phyloP scores from a whole-genome alignment of 1,140 invertebrate genomes.

The Pectinophora gossypiella region DNA sequence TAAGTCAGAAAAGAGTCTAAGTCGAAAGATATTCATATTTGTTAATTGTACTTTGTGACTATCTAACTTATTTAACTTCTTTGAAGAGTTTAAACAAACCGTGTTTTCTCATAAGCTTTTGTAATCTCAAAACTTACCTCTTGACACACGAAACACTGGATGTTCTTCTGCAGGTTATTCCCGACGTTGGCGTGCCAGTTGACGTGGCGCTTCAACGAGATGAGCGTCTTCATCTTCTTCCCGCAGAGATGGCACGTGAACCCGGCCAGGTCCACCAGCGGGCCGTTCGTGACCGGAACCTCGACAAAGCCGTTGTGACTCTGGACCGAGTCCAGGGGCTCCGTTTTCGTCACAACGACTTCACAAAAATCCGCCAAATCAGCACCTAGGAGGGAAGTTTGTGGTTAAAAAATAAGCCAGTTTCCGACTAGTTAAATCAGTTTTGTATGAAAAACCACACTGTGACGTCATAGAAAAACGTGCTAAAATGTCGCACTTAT shows the following conservation, averaged over 20 bases:
- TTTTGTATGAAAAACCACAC: too few relatives aligned
- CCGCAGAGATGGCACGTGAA: slow-evolving; percentile 48
- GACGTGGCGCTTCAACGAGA: slow-evolving; percentile 23
- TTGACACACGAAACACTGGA: slow-evolving; percentile 24
- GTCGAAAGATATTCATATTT: too few relatives aligned
- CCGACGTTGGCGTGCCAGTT: slow-evolving; percentile 22
- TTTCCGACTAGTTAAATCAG: too few relatives aligned
- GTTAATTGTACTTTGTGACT: too few relatives aligned
- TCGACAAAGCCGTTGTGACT: slow-evolving; percentile 61
- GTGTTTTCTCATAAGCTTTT: too few relatives aligned
- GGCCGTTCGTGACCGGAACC: slow-evolving; percentile 36
- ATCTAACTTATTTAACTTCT: too few relatives aligned
- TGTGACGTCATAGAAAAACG: too few relatives aligned
- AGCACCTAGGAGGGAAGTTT: slow-evolving; percentile 4
- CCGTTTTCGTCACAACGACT: slow-evolving; percentile 70
- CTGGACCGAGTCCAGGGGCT: slow-evolving; percentile 60
- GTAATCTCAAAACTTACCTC: slow-evolving; percentile 18
- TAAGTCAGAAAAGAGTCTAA: too few relatives aligned
- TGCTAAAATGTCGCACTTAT: too few relatives aligned
- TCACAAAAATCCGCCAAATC: slow-evolving; percentile 73
- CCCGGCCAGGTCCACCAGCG: slow-evolving; percentile 41
- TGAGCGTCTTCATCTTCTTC: slow-evolving; percentile 25
- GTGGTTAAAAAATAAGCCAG: too few relatives aligned
- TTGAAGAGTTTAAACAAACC: too few relatives aligned
- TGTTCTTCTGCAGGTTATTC: slow-evolving; percentile 9